Conservation (phyloP, 1,140 invertebrate species). For the Archivesica marissinica region DNA sequence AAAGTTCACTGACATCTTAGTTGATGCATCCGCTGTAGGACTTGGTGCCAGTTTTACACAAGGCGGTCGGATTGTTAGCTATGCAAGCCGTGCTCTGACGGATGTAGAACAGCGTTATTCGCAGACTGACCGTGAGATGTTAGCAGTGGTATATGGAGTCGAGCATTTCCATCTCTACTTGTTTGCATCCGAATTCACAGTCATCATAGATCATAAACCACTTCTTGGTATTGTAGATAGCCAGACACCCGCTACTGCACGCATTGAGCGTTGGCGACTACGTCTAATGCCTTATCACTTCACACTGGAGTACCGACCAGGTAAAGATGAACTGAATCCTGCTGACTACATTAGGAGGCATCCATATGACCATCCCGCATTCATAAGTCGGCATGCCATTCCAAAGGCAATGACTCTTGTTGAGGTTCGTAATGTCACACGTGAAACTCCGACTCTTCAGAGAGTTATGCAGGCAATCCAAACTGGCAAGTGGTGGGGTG, state of each 20-base stretch:
- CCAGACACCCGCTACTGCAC: conserved; percentile 57
- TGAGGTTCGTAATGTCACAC: not conserved
- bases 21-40: not conserved
- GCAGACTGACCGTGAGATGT: conserved; percentile 82
- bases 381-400: no score
- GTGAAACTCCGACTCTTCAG: not conserved
- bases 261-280: conserved; percentile 63
- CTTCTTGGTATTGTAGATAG: conserved; percentile 62
- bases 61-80: not conserved
- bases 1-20: not conserved
- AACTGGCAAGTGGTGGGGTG: not conserved
- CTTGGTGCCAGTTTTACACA: not conserved
- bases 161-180: conserved; percentile 82
- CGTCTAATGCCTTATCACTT: conserved; percentile 63
- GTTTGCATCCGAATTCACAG: conserved; percentile 80
- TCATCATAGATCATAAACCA: conserved; percentile 82
- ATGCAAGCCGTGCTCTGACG: not conserved
- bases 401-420: not conserved
- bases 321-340: conserved; percentile 24
- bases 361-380: not conserved
- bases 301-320: conserved; percentile 53
- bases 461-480: not conserved
- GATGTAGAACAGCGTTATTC: conserved; percentile 75
- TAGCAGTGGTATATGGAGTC: not conserved
- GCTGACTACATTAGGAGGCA: not conserved